A percentile compares a stretch with the other conserved stretches of the same genome.
phyloP scores from a whole-genome alignment of 2,888 invertebrate genomes.

The Oligia strigilis region DNA sequence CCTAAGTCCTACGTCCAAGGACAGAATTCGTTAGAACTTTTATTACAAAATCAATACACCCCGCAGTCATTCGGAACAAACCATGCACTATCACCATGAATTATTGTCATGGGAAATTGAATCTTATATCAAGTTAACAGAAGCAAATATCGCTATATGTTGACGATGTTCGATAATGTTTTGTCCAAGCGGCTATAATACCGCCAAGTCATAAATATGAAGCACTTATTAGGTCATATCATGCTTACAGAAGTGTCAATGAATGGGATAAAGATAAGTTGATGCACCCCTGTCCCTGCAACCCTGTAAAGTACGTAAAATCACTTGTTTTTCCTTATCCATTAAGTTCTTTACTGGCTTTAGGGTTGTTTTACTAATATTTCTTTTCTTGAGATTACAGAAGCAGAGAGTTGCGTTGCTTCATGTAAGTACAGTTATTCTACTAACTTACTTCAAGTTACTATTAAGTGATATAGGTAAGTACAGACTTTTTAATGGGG shows the following conservation, averaged over 20 bases:
- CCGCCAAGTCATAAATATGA: slow-evolving; percentile 78
- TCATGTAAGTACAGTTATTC: neutral
- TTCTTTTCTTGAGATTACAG: neutral
- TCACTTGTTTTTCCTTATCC: slow-evolving; percentile 19
- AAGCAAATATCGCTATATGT: slow-evolving; percentile 37
- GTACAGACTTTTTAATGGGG: neutral
- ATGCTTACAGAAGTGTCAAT: slow-evolving; percentile 68
- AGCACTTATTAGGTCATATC: slow-evolving; percentile 75
- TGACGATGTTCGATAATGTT: slow-evolving; percentile 55
- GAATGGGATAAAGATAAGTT: slow-evolving; percentile 63
- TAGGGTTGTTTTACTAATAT: neutral
- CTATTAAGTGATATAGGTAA: neutral
- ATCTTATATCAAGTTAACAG: slow-evolving; percentile 52
- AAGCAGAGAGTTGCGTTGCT: neutral
- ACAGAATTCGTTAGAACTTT: slow-evolving; percentile 39
- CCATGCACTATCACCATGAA: slow-evolving; percentile 62
- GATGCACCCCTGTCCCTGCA: slow-evolving; percentile 32
- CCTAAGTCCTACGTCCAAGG: slow-evolving; percentile 26
- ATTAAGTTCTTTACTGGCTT: neutral
- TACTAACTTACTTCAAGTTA: neutral
- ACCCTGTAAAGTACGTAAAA: neutral
- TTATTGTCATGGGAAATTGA: slow-evolving; percentile 57
- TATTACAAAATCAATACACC: slow-evolving; percentile 78
- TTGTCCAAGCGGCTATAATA: slow-evolving; percentile 76
- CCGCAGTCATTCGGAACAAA: slow-evolving; percentile 67